Conservation (phyloP, 2,888 invertebrate species). For the Eupithecia abbreviata region DNA sequence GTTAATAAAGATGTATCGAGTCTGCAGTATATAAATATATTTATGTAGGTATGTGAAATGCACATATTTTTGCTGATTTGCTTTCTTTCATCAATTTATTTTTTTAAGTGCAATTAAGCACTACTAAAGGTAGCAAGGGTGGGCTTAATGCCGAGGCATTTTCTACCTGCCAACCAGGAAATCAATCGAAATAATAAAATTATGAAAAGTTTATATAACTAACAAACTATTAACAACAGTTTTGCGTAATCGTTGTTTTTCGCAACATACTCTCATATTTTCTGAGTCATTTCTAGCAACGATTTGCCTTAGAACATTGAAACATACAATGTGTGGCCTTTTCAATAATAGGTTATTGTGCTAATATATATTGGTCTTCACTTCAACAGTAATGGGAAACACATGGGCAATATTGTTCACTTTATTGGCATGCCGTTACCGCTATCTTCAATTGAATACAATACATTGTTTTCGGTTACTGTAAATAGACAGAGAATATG, state of each 20-base stretch:
- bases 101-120: too few species aligned
- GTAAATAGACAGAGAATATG: slow-evolving; percentile 18
- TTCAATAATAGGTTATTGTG: slow-evolving; percentile 10
- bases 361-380: slow-evolving; percentile 2
- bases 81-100: too few species aligned
- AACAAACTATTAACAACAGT: background rate
- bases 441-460: slow-evolving; percentile 27
- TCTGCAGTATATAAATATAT: too few species aligned
- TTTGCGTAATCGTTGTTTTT: background rate
- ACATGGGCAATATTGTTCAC: slow-evolving; percentile 47
- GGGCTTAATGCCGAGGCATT: too few species aligned
- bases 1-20: background rate
- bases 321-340: slow-evolving; percentile 1
- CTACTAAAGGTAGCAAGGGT: too few species aligned
- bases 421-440: slow-evolving; percentile 23
- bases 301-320: background rate
- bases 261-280: slow-evolving; percentile 20
- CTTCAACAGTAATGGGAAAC: slow-evolving; percentile 49
- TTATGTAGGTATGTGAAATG: too few species aligned
- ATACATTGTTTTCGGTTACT: slow-evolving; percentile 26
- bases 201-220: background rate
- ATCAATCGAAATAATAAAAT: background rate
- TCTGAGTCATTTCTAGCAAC: slow-evolving; percentile 30
- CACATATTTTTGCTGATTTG: background rate
- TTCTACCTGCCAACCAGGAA: too few species aligned